Evolutionary conservation across 2,113 vertebrate genomes (phyloP).

Genomic region (human (Homo sapiens)): GRCh38 chr1:39412001-39412500

Average conservation of each 20-base stretch:
- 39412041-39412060: not conserved
- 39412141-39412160: constrained; percentile 74
- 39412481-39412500: constrained; percentile 11
- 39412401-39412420: constrained; percentile 60
- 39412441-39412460: not conserved
- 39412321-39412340: constrained; percentile 50
- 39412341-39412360: constrained; percentile 46
- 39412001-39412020: not conserved
- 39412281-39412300: constrained; percentile 73
- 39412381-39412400: constrained; percentile 69
- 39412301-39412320: constrained; percentile 51
- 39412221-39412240: constrained; percentile 40
- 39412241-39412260: constrained; percentile 41
- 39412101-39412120: constrained; percentile 51
- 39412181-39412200: not conserved
- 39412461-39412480: constrained; percentile 20
- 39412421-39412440: constrained; percentile 53
- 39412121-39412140: constrained; percentile 34
- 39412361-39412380: constrained; percentile 64
- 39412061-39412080: not conserved
- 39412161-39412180: constrained; percentile 58
- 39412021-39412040: not conserved
- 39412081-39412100: constrained; percentile 4
- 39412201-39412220: not conserved
- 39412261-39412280: constrained; percentile 78